These are phyloP conservation scores for Apodemia zela DNA, from an alignment of 2,888 invertebrate genomes.

Conservation along the genomic window DNA sequence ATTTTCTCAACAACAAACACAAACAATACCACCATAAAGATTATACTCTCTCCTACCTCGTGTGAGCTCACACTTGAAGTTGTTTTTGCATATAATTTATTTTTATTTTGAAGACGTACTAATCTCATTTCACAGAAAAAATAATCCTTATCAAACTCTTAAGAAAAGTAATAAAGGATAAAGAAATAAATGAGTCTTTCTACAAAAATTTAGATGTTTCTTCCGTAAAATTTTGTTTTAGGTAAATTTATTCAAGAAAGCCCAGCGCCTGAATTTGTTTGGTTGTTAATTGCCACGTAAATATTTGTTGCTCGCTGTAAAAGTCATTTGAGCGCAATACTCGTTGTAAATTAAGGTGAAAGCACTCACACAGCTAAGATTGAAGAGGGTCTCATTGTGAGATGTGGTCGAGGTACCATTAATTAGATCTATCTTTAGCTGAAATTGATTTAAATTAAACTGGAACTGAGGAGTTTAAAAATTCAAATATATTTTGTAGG, in stretches of 20 bases:
- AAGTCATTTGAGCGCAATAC: conserved; percentile 48
- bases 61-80: too few relatives aligned
- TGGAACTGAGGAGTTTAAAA: too few relatives aligned
- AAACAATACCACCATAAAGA: too few relatives aligned
- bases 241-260: conserved; percentile 31
- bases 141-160: too few relatives aligned
- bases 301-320: conserved; percentile 43
- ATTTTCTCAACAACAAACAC: too few relatives aligned
- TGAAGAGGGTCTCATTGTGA: conserved; percentile 50
- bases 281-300: conserved; percentile 32
- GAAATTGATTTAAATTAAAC: conserved; percentile 16
- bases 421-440: conserved; percentile 48
- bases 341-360: conserved; percentile 46
- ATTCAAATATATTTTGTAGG: too few relatives aligned
- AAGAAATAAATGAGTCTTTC: too few relatives aligned
- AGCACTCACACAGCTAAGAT: conserved; percentile 41
- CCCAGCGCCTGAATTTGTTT: conserved; percentile 36
- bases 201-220: conserved; percentile 26
- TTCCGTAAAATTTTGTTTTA: conserved; percentile 25
- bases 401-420: conserved; percentile 46
- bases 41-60: too few relatives aligned
- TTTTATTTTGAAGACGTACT: too few relatives aligned
- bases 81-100: too few relatives aligned
- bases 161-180: too few relatives aligned
- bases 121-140: too few relatives aligned